Evolutionary conservation across 1,140 invertebrate species (phyloP), one percentile per base, ranked within the genome.

Genomic region (Drusus annulatus): DNA sequence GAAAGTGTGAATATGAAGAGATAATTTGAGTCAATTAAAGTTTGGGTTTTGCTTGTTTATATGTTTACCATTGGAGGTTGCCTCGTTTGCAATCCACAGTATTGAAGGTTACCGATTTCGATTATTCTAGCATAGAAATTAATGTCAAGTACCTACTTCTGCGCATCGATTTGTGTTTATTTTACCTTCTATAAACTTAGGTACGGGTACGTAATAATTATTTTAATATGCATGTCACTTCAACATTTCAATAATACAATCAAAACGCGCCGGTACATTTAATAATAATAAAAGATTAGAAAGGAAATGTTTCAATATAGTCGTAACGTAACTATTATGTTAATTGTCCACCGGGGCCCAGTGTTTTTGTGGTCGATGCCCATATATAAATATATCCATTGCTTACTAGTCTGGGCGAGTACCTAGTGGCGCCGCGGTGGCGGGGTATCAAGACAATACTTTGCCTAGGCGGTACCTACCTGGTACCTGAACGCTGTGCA

Each of bases 341-440:
- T 54, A 71, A 71, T 71, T 51, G 68, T 71, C 68, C 68, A 71
- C 45, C 28, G 45, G 19, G 68, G n/a, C 21, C 63, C 36, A 36
- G 68, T 71, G 68, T 71, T 71, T 50, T 71, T 71, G 68, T 71
- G 25, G 7, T 16, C 50, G n/a, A 51, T 71, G 68, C 19, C 68
- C 68, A 54, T 71, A 54, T 71, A 71, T 71, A 71, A 71, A 71
- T 54, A 71, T 71, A 16, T 71, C 50, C 45, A 71, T 17, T 54
- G 52, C 36, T 52, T 23, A 52, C 23, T 71, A 15, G 45, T 60
- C 28, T 68, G 6, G 28, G 19, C 51, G 21, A 54, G 45, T 71
- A 54, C 68, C 62, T 19, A 51, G 36, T 71, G 68, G 68, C 68
- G 68, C 68, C 68, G 8, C 15, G 19, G 21, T 19, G 68, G n/a